Percentiles rank a stretch among this genome's conserved stretches.
Evolutionary conservation across 2,888 invertebrate species (phyloP).

Genomic region (Flexamia atlantica): DNA sequence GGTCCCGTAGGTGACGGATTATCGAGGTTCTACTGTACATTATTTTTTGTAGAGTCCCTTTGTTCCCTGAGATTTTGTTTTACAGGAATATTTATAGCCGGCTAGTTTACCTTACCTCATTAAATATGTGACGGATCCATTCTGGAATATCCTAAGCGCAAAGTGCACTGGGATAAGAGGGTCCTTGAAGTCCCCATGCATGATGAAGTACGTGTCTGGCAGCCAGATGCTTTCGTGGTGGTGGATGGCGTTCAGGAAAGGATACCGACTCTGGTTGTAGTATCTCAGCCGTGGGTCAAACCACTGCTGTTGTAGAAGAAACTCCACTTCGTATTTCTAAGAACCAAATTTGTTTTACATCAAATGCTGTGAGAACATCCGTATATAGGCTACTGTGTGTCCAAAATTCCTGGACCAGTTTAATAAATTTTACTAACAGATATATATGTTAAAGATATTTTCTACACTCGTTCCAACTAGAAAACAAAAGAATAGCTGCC

Average conservation of each 20-base stretch:
- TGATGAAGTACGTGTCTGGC: constrained; percentile 97
- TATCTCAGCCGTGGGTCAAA: constrained; percentile 93
- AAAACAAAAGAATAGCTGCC: too few species aligned
- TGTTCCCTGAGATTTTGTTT: too few species aligned
- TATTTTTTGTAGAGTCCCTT: too few species aligned
- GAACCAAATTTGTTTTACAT: constrained; percentile 66
- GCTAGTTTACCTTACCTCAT: constrained; percentile 85
- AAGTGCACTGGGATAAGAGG: constrained; percentile 96
- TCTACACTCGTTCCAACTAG: too few species aligned
- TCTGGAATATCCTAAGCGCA: constrained; percentile 93
- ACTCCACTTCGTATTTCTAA: constrained; percentile 98
- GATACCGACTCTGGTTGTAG: constrained; percentile 92
- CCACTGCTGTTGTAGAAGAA: constrained; percentile 96
- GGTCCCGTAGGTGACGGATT: too few species aligned
- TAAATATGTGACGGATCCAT: constrained; percentile 95
- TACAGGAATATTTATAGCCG: too few species aligned
- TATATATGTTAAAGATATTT: too few species aligned
- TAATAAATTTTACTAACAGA: too few species aligned
- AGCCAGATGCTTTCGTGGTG: constrained; percentile 96
- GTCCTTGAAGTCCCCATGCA: constrained; percentile 98
- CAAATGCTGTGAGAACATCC: too few species aligned
- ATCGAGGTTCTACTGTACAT: too few species aligned
- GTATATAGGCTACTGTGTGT: too few species aligned
- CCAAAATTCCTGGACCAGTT: too few species aligned
- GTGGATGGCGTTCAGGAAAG: constrained; percentile 94